Conservation (phyloP, 1,140 invertebrate species). For the Tribolium madens region DNA sequence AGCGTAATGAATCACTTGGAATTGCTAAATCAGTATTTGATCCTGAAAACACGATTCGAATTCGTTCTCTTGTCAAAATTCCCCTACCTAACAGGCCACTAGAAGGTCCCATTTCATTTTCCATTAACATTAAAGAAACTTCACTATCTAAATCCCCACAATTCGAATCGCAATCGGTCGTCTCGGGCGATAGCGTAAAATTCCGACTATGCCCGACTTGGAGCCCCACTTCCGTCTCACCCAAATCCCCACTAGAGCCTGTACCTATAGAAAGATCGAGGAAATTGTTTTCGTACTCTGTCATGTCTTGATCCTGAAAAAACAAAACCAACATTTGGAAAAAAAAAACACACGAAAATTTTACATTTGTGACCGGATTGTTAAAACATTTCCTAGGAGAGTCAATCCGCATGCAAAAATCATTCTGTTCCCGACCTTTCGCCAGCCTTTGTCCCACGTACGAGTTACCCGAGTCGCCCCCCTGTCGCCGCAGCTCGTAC, state of each 20-base stretch:
- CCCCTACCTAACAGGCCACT: conserved; percentile 59
- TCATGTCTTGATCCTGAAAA: conserved; percentile 67
- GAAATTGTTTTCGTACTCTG: conserved; percentile 74
- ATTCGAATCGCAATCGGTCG: conserved; percentile 94
- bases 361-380: conserved; percentile 67
- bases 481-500: conserved; percentile 82
- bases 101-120: conserved; percentile 71
- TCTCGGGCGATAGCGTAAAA: conserved; percentile 93
- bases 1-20: conserved; percentile 70
- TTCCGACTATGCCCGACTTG: conserved; percentile 77
- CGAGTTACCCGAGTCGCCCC: conserved; percentile 73
- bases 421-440: conserved; percentile 68
- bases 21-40: conserved; percentile 70
- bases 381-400: conserved; percentile 70
- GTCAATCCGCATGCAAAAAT: conserved; percentile 65
- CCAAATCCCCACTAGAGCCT: conserved; percentile 77
- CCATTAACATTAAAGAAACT: conserved; percentile 79
- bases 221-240: conserved; percentile 75
- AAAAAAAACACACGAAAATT: neutral
- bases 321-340: conserved; percentile 34
- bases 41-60: conserved; percentile 62
- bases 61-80: neutral
- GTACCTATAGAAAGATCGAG: conserved; percentile 75
- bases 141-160: conserved; percentile 87
- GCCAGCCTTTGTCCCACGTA: conserved; percentile 85